A percentile compares a stretch with the other conserved stretches of the same genome.
phyloP scores from a whole-genome alignment of 1,140 invertebrate species.

The Homalodisca vitripennis region DNA sequence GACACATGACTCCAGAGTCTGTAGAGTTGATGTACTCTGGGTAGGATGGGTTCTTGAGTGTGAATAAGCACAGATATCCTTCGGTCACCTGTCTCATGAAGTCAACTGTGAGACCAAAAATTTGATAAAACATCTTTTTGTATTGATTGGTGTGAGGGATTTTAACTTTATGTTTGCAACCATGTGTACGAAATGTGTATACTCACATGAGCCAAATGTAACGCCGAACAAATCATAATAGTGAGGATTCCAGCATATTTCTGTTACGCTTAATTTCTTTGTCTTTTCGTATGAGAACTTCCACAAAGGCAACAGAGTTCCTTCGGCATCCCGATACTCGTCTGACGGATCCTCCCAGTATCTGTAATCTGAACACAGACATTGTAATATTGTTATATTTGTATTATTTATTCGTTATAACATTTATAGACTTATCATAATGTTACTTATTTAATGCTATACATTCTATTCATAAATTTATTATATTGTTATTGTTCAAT shows the following conservation, averaged over 20 bases:
- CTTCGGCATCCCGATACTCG: constrained; percentile 88
- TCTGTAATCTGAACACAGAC: constrained; percentile 73
- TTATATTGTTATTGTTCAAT: too few species aligned
- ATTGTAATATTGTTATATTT: too few species aligned
- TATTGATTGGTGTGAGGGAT: too few species aligned
- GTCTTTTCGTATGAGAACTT: constrained; percentile 82
- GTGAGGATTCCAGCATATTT: constrained; percentile 80
- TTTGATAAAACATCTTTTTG: too few species aligned
- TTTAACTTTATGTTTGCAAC: too few species aligned
- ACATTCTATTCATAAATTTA: too few species aligned
- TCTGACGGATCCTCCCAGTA: constrained; percentile 96
- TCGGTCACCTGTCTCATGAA: constrained; percentile 71
- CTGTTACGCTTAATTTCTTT: constrained; percentile 80
- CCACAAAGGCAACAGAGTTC: constrained; percentile 89
- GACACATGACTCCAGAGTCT: constrained; percentile 83
- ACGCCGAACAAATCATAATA: constrained; percentile 92
- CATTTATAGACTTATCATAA: too few species aligned
- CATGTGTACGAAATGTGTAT: constrained; percentile 18
- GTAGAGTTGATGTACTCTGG: constrained; percentile 81
- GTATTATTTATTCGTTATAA: too few species aligned
- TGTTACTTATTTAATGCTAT: too few species aligned
- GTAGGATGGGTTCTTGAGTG: constrained; percentile 90
- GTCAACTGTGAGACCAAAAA: constrained; percentile 75
- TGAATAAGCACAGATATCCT: constrained; percentile 83
- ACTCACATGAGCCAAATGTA: constrained; percentile 84